These are phyloP conservation scores for Aphidius ervi DNA, from an alignment of 1,140 invertebrate genomes.

Conservation along the genomic window DNA sequence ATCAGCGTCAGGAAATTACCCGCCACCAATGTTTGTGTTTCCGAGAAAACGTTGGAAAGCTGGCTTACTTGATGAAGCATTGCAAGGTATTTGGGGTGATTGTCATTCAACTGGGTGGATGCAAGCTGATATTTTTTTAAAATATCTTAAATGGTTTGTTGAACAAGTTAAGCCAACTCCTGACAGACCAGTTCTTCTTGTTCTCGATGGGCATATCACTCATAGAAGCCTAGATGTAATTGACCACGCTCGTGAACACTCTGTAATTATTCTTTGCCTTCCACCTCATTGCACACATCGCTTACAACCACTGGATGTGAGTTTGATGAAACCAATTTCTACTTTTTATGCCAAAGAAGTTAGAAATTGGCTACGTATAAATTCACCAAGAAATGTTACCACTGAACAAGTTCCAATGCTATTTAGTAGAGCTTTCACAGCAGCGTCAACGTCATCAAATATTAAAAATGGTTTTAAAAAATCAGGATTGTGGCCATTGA, in stretches of 20 bases:
- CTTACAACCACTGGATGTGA: conserved; percentile 47
- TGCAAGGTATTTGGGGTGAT: conserved; percentile 21
- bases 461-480: conserved; percentile 30
- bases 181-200: conserved; percentile 33
- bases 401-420: conserved; percentile 34
- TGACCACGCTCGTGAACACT: conserved; percentile 18
- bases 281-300: conserved; percentile 26
- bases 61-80: too few relatives aligned
- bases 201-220: conserved; percentile 36
- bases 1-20: conserved; percentile 32
- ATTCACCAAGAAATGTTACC: conserved; percentile 36
- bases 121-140: conserved; percentile 27
- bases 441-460: conserved; percentile 33
- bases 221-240: conserved; percentile 22
- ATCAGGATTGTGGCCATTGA: too few relatives aligned
- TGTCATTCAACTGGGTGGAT: conserved; percentile 32
- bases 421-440: conserved; percentile 35
- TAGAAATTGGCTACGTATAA: conserved; percentile 32
- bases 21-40: conserved; percentile 36
- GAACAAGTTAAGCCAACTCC: conserved; percentile 29
- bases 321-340: conserved; percentile 40
- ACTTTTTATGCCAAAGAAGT: conserved; percentile 29
- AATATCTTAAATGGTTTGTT: conserved; percentile 36
- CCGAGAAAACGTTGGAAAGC: conserved; percentile 27
- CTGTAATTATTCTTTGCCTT: conserved; percentile 16